phyloP scores from a whole-genome alignment of 1,140 invertebrate species.

The Drosophila nikananu region DNA sequence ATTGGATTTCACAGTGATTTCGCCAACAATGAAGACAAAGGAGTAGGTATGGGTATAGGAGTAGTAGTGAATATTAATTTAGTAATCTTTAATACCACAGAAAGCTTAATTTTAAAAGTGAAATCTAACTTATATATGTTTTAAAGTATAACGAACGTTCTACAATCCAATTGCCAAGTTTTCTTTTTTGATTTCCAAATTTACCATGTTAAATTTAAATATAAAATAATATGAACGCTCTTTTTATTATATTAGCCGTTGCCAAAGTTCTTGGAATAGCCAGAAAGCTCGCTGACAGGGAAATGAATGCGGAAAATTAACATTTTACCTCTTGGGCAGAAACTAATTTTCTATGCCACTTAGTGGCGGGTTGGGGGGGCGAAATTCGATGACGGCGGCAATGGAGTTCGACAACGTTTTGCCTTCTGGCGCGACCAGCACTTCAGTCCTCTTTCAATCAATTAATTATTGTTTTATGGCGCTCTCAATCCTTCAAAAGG shows the following conservation, averaged over 20 bases:
- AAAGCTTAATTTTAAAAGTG: too few species aligned
- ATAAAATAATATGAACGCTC: not conserved
- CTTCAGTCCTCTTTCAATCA: constrained; percentile 76
- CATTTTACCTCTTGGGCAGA: constrained; percentile 70
- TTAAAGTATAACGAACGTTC: too few species aligned
- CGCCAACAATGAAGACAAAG: not conserved
- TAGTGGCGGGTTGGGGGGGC: constrained; percentile 33
- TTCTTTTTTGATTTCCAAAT: too few species aligned
- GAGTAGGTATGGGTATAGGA: too few species aligned
- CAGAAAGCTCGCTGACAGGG: not conserved
- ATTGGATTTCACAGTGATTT: not conserved
- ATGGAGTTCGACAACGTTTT: constrained; percentile 31
- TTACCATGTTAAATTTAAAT: not conserved
- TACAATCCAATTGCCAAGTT: too few species aligned
- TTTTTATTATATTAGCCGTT: not conserved
- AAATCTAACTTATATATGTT: too few species aligned
- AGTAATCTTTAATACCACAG: too few species aligned
- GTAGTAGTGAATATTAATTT: not conserved
- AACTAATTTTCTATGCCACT: constrained; percentile 81
- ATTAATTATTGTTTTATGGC: constrained; percentile 82
- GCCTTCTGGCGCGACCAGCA: constrained; percentile 58
- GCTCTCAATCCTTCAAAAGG: constrained; percentile 74
- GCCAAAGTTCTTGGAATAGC: not conserved
- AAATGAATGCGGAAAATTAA: constrained; percentile 59
- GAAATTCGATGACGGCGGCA: constrained; percentile 15